phyloP scores from a whole-genome alignment of 2,797 vertebrate genomes.

The Anguilla marmorata region DNA sequence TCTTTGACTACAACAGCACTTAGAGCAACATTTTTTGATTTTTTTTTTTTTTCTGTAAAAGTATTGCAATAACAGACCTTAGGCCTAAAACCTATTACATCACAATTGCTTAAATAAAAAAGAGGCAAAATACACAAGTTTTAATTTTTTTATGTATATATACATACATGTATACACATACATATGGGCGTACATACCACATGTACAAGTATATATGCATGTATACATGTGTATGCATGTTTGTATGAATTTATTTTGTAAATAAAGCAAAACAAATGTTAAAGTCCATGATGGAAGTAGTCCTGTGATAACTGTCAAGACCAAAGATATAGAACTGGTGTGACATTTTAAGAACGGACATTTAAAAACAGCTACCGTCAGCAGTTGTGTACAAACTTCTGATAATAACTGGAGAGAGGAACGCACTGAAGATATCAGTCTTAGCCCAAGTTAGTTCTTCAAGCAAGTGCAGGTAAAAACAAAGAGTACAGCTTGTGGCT shows the following conservation, averaged over 20 bases:
- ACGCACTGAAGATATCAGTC: conserved; percentile 57
- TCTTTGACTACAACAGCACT: conserved; percentile 94
- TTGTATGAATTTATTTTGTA: conserved; percentile 60
- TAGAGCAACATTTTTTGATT: conserved; percentile 81
- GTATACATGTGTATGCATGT: conserved; percentile 53
- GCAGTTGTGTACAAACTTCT: conserved; percentile 74
- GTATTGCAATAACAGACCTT: conserved; percentile 93
- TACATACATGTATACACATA: conserved; percentile 49
- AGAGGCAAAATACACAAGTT: conserved; percentile 79
- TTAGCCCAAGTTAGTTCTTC: conserved; percentile 68
- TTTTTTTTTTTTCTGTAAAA: conserved; percentile 78
- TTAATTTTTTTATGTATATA: conserved; percentile 71
- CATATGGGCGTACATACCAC: conserved; percentile 41
- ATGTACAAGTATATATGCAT: conserved; percentile 51
- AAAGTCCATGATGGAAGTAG: conserved; percentile 72
- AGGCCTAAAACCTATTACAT: conserved; percentile 89
- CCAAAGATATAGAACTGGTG: conserved; percentile 71
- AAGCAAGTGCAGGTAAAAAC: conserved; percentile 67
- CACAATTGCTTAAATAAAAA: conserved; percentile 86
- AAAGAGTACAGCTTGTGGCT: conserved; percentile 43
- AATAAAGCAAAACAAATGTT: conserved; percentile 71
- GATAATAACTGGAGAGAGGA: conserved; percentile 67
- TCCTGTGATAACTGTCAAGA: conserved; percentile 73
- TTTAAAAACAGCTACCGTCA: conserved; percentile 72
- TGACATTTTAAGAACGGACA: conserved; percentile 63